Conservation (phyloP, 1,140 invertebrate species). For the Zaprionus vittiger region DNA sequence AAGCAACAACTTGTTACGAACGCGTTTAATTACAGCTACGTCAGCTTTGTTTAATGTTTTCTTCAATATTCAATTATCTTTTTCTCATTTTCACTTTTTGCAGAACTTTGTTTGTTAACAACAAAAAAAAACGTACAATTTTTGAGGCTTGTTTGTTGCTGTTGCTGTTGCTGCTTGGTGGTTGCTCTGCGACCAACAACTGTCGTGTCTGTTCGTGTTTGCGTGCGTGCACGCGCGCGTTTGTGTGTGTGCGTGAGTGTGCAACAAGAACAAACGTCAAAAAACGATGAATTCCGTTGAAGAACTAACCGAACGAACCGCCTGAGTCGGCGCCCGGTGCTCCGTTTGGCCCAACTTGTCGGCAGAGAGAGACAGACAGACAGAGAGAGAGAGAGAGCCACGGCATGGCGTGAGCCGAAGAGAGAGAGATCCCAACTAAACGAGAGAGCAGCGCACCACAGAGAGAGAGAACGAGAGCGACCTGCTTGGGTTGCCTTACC, state of each 20-base stretch:
- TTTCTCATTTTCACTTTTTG: conserved; percentile 32
- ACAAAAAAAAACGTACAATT: conserved; percentile 7
- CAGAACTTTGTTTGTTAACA: conserved; percentile 20
- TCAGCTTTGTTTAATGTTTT: background rate
- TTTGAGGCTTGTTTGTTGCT: conserved; percentile 24
- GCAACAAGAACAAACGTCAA: conserved; percentile 54
- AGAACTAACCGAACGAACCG: conserved; percentile 55
- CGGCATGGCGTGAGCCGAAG: background rate
- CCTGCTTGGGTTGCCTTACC: background rate
- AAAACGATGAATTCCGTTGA: conserved; percentile 58
- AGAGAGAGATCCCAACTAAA: background rate
- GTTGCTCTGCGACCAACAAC: background rate
- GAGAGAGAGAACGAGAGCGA: conserved; percentile 1
- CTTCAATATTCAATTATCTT: background rate
- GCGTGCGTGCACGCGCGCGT: background rate
- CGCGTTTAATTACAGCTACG: conserved; percentile 17
- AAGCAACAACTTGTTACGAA: conserved; percentile 29
- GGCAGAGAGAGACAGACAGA: conserved; percentile 10
- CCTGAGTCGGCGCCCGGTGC: conserved; percentile 33
- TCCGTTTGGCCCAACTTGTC: conserved; percentile 46
- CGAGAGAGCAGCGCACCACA: background rate
- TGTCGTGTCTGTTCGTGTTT: conserved; percentile 1
- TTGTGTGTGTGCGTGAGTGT: conserved; percentile 5
- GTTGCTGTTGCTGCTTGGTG: conserved; percentile 1
- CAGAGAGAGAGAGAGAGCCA: conserved; percentile 9